These are phyloP conservation scores for Melanerpes formicivorus DNA, from an alignment of 2,113 vertebrate species.

Conservation along the genomic window DNA sequence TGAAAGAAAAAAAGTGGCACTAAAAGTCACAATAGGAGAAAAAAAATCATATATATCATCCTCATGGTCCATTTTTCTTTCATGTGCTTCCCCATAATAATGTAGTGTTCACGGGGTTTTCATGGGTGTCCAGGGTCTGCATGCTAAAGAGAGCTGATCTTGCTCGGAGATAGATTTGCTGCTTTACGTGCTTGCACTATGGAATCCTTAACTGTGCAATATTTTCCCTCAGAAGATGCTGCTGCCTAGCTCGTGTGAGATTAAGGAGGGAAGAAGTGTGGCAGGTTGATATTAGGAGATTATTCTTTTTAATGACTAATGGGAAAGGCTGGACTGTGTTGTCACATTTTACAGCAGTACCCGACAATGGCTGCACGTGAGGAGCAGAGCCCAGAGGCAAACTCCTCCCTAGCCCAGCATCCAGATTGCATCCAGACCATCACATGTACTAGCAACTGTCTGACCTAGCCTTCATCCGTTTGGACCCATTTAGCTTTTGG, in stretches of 20 bases:
- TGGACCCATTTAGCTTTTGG: constrained; percentile 29
- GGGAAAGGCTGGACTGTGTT: background rate
- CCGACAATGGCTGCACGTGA: background rate
- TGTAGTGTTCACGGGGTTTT: background rate
- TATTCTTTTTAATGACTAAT: background rate
- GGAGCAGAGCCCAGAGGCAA: background rate
- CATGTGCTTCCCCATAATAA: background rate
- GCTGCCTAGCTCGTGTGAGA: background rate
- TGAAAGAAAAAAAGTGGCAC: background rate
- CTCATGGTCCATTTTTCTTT: constrained; percentile 16
- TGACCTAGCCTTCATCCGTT: background rate
- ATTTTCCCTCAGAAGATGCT: background rate
- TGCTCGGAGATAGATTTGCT: background rate
- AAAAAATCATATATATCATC: background rate
- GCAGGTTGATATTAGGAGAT: background rate
- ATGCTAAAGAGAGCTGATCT: background rate
- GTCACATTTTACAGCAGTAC: background rate
- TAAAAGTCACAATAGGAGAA: constrained; percentile 24
- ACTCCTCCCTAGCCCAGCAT: background rate
- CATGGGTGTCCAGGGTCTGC: background rate
- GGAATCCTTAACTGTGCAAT: background rate
- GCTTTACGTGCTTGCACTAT: background rate
- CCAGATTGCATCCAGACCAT: constrained; percentile 30
- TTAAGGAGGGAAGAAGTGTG: background rate
- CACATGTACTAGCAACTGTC: background rate